A percentile compares a stretch with the other conserved stretches of the same genome.
Conservation (phyloP, 2,888 invertebrate genomes). For the Machimus rusticus region DNA sequence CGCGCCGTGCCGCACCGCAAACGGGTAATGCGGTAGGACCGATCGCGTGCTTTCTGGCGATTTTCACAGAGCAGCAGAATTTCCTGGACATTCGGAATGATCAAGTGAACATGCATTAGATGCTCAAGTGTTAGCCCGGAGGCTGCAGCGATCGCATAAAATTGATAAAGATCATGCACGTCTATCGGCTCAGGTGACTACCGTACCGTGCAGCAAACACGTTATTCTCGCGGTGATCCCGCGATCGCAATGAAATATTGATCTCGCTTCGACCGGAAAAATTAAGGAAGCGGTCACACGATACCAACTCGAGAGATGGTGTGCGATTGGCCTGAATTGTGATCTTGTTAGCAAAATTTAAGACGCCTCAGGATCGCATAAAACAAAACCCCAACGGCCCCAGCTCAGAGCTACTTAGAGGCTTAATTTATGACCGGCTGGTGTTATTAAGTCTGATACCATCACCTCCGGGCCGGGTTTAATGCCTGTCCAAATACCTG, state of each 20-base stretch:
- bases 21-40: constrained; percentile 7
- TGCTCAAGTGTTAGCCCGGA: constrained; percentile 25
- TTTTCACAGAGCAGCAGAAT: constrained; percentile 11
- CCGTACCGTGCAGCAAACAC: constrained; percentile 34
- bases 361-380: neutral
- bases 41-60: constrained; percentile 33
- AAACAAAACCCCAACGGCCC: neutral
- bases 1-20: neutral
- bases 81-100: constrained; percentile 34
- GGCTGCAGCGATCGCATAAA: constrained; percentile 25
- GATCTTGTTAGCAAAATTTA: constrained; percentile 34
- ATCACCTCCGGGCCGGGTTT: neutral
- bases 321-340: constrained; percentile 9
- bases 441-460: constrained; percentile 23
- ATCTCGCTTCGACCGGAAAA: constrained; percentile 11
- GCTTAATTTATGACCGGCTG: neutral
- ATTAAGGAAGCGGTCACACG: constrained; percentile 34
- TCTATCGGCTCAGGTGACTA: constrained; percentile 34
- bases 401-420: neutral
- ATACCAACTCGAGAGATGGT: constrained; percentile 12
- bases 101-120: constrained; percentile 40
- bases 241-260: constrained; percentile 38
- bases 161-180: constrained; percentile 41
- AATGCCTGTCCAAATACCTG: neutral
- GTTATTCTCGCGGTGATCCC: constrained; percentile 3